Base-by-base conservation (phyloP, 2,888 invertebrate genomes). In the Lithophane ornitopus region DNA sequence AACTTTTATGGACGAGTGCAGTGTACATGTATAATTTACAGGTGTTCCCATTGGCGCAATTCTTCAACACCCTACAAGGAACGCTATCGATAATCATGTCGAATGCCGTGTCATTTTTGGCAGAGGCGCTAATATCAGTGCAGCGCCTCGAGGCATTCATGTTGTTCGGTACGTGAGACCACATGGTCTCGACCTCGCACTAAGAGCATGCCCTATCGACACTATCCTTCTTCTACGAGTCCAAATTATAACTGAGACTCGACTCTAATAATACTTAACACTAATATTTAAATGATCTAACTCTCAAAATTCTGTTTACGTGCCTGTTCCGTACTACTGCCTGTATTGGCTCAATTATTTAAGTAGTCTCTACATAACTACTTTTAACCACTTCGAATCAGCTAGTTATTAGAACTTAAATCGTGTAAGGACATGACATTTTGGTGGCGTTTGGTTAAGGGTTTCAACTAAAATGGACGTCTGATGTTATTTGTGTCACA, bases 21-120 rank as follows among this genome's bases (percentile, higher is more conserved):
- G 78, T 85, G n/a, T 84, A 85, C 79, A 49, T 78, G 66, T 85
- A 74, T 76, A 76, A 90, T 90, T 96, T 97, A 44, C 96, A 97
- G 96, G 97, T 97, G 66, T 97, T 97, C 86, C 97, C 97, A 80
- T 91, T 97, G 94, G 97, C 97, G 85, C 97, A 97, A 93, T 97
- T 97, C 94, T 97, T 95, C 94, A 97, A 97, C 91, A 96, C 97
- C 56, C 94, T 97, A n/a, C 97, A 97, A 94, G 95, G 96, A 74
- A 97, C 97, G 3, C 95, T 97, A 88, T 97, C 97, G 72, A 97
- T 97, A 89, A 97, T 97, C 76, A 97, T 97, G 95, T 97, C 97
- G 75, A 95, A 96, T 88, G 97, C 97, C 54, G 94, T 97, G 12
- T 96, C 97, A 39, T 94, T 96, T 89, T 94, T 97, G 83, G 97